Conservation (phyloP, 2,888 invertebrate species). For the Steromphala cineraria region DNA sequence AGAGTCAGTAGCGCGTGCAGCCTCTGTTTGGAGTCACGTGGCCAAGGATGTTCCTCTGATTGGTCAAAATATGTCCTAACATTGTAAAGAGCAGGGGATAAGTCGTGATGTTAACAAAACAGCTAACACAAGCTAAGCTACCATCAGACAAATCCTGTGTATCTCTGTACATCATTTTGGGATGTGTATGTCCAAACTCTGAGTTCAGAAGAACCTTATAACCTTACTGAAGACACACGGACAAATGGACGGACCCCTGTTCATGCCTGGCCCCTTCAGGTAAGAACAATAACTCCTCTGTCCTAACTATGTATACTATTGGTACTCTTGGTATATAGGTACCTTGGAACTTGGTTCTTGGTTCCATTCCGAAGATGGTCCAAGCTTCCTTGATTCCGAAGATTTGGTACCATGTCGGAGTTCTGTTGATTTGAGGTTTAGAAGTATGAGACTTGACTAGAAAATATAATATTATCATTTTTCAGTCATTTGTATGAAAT, state of each 20-base stretch:
- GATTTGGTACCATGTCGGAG: too few relatives aligned
- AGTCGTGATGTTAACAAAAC: neutral
- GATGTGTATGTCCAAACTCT: neutral
- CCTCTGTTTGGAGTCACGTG: constrained; percentile 14
- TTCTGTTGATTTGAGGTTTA: too few relatives aligned
- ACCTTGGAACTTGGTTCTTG: too few relatives aligned
- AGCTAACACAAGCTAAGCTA: neutral
- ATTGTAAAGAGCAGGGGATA: neutral
- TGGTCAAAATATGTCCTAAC: constrained; percentile 4
- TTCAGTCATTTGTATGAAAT: too few relatives aligned
- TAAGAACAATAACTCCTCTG: neutral
- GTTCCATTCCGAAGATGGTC: too few relatives aligned
- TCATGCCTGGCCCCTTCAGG: constrained; percentile 29
- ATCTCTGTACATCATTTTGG: neutral
- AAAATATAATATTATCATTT: too few relatives aligned
- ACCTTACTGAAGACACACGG: neutral
- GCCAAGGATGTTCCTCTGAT: neutral
- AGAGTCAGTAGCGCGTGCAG: constrained; percentile 14
- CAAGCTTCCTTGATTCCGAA: too few relatives aligned
- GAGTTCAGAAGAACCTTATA: neutral
- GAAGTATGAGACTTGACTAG: too few relatives aligned
- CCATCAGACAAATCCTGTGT: neutral
- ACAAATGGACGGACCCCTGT: constrained; percentile 33
- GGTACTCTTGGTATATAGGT: too few relatives aligned
- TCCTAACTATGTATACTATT: too few relatives aligned